phyloP scores from a whole-genome alignment of 2,113 vertebrate genomes.

The Ivindomyrus marchei region DNA sequence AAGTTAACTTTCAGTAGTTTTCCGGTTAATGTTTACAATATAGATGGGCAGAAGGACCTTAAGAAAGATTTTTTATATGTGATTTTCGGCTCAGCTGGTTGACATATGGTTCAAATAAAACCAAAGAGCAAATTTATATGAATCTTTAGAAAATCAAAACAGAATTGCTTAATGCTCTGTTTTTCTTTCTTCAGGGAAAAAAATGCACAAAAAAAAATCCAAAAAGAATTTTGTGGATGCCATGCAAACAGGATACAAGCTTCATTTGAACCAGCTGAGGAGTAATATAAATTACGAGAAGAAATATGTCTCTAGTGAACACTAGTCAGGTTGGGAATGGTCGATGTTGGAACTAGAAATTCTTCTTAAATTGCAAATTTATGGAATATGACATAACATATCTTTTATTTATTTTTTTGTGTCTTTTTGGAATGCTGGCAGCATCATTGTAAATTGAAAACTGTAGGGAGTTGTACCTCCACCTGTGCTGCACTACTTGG shows the following conservation, averaged over 20 bases:
- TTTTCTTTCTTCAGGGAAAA: constrained; percentile 51
- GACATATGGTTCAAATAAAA: constrained; percentile 73
- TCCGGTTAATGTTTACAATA: constrained; percentile 55
- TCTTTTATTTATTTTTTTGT: constrained; percentile 38
- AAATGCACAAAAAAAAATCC: constrained; percentile 28
- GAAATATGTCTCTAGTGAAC: constrained; percentile 70
- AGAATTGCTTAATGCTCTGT: constrained; percentile 66
- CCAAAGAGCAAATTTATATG: constrained; percentile 65
- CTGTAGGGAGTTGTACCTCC: constrained; percentile 34
- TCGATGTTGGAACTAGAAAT: constrained; percentile 50
- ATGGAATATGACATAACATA: constrained; percentile 38
- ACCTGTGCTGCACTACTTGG: constrained; percentile 21
- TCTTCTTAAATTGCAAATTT: constrained; percentile 42
- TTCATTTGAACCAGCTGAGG: constrained; percentile 74
- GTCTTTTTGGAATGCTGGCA: constrained; percentile 37
- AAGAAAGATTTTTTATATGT: constrained; percentile 49
- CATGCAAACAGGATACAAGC: constrained; percentile 68
- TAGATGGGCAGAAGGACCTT: constrained; percentile 55
- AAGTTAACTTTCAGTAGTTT: background rate
- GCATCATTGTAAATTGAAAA: constrained; percentile 42
- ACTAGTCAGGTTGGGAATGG: constrained; percentile 12
- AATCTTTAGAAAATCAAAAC: constrained; percentile 68
- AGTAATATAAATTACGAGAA: constrained; percentile 71
- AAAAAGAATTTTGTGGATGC: constrained; percentile 58
- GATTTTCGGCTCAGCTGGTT: constrained; percentile 59